These are phyloP conservation scores for Anthopleura sola DNA, from an alignment of 64 coral and sea anemone species.

Conservation along the genomic window DNA sequence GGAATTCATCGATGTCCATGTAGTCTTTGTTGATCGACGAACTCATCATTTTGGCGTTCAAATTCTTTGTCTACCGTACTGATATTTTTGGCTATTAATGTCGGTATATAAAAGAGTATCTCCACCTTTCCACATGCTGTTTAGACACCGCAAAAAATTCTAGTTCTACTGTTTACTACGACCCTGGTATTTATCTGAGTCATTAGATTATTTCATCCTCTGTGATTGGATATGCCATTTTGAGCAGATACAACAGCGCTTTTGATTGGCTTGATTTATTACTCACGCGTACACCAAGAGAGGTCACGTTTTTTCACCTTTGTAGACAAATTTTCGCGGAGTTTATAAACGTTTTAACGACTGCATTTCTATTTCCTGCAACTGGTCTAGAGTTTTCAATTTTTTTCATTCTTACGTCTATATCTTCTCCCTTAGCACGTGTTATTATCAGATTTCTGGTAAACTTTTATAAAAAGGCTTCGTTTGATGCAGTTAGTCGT, in stretches of 20 bases:
- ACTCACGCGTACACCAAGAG: background rate
- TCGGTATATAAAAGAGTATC: background rate
- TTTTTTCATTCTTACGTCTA: too few species aligned
- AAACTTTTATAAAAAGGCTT: too few species aligned
- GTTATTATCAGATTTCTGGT: too few species aligned
- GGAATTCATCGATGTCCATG: slow-evolving; percentile 66
- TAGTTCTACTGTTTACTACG: background rate
- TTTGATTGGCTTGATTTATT: background rate
- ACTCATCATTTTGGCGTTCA: background rate
- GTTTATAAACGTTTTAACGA: too few species aligned
- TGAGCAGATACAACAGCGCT: background rate
- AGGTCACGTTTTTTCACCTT: background rate
- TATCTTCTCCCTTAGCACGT: too few species aligned
- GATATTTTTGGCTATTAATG: background rate
- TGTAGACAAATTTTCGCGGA: too few species aligned
- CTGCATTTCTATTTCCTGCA: too few species aligned
- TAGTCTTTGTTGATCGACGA: slow-evolving; percentile 40
- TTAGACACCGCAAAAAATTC: background rate
- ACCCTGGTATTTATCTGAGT: background rate
- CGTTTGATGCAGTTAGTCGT: too few species aligned
- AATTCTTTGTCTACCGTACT: background rate
- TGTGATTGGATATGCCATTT: background rate
- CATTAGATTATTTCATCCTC: background rate
- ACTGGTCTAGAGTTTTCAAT: too few species aligned
- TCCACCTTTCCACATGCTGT: background rate